phyloP scores from a whole-genome alignment of 1,140 invertebrate genomes.

The Euwallacea similis region DNA sequence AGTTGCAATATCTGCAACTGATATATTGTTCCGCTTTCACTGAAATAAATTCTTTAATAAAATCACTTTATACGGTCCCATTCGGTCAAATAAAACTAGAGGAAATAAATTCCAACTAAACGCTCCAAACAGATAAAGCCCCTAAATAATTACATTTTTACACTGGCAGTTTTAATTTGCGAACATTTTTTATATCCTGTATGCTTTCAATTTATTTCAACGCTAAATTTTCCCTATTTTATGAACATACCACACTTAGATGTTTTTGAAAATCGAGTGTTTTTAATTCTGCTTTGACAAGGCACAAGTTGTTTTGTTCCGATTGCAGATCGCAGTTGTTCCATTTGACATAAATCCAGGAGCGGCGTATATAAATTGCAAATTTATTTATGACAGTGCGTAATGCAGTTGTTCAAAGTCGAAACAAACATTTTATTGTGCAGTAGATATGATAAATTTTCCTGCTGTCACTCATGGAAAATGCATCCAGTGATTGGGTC shows the following conservation, averaged over 20 bases:
- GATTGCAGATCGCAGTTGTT: neutral
- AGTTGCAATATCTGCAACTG: slow-evolving; percentile 4
- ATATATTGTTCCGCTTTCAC: neutral
- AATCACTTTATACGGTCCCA: neutral
- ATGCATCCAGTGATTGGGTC: neutral
- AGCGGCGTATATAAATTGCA: neutral
- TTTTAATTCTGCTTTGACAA: neutral
- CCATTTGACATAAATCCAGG: neutral
- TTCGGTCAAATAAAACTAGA: no score
- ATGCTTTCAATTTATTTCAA: no score
- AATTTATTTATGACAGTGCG: neutral
- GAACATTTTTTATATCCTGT: no score
- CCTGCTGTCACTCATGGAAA: neutral
- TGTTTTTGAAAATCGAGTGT: neutral
- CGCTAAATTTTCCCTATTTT: no score
- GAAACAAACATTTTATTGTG: neutral
- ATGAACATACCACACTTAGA: neutral
- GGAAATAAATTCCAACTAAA: no score
- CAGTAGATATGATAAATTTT: slow-evolving; percentile 7
- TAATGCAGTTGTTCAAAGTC: slow-evolving; percentile 9
- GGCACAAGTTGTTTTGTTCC: neutral
- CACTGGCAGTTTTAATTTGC: no score
- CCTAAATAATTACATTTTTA: no score
- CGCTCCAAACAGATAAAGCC: no score
- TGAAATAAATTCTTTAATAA: slow-evolving; percentile 1